Base-by-base conservation (phyloP, 2,888 invertebrate genomes). In the Scaptomyza cyrtandrae region DNA sequence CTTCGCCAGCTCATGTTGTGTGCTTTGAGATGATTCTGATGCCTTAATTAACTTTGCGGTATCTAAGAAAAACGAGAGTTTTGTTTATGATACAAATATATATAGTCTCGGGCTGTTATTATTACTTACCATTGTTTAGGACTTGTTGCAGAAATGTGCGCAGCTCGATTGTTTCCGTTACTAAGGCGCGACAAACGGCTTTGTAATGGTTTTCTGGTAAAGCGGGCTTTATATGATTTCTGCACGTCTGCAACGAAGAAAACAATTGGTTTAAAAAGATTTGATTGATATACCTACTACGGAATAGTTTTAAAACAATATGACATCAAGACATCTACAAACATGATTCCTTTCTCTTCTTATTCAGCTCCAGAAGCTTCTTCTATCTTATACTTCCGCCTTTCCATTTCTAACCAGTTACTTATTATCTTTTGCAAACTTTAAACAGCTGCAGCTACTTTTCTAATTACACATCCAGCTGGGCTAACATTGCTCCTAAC, bases 151-250 rank as follows among this genome's bases (percentile, higher is more conserved):
- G 94, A 94, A 99, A 98, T 71, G 96, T 95, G 61, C 97, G 95
- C 86, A 99, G 94, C 93, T 98, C 98, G 71, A 97, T 93, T 59
- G 97, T 97, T 93, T 99, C 98, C 19, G 97, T 96, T 68, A 98
- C 97, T 80, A 98, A 94, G 64, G 98, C 98, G 69, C 98, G 94
- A 91, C 98, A 97, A 58, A 98, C 98, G 66, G 98, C 98, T 90
- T 96, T 95, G 93, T 98, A 98, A 92, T 87, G 93, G 81, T 91
- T 94, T 92, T 89, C 93, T 91, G 92, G 91, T 89, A 90, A 89
- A 75, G 92, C 91, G 75, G 92, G 90, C 77, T 91, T 93, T 60
- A 93, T 91, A 84, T 94, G 94, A 77, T 92, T 92, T 77, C 91
- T 91, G 89, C 94, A 94, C 89, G 93, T 90, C 94, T 94, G 87